Percentiles rank a stretch among this genome's conserved stretches.
These are phyloP conservation scores for Gila robusta DNA, from an alignment of 2,797 vertebrate species.

Conservation along the genomic window DNA sequence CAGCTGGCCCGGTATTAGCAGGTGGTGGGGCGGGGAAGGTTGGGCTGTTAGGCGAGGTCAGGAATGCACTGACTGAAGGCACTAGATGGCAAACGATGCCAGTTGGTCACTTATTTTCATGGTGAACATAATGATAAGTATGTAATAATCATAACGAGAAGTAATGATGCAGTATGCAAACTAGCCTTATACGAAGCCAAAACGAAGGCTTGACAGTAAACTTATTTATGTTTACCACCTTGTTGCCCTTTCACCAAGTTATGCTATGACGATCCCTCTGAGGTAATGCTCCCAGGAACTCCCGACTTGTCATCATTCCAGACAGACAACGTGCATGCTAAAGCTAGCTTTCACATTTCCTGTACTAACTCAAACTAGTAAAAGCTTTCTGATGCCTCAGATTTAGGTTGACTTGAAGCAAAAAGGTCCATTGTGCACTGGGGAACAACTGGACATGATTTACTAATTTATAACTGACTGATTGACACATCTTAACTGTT, in stretches of 20 bases:
- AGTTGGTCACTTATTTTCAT: conserved; percentile 49
- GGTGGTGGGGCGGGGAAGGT: conserved; percentile 41
- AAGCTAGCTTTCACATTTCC: conserved; percentile 13
- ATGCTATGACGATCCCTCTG: conserved; percentile 6
- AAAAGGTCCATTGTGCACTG: neutral
- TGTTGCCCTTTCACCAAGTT: conserved; percentile 36
- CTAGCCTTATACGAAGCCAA: conserved; percentile 32
- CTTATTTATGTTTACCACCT: conserved; percentile 40
- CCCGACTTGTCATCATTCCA: neutral
- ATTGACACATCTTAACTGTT: neutral
- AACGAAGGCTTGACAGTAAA: conserved; percentile 21
- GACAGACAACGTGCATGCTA: neutral
- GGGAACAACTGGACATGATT: neutral
- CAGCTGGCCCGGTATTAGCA: conserved; percentile 51
- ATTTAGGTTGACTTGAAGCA: neutral
- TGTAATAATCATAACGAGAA: neutral
- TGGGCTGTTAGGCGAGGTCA: conserved; percentile 36
- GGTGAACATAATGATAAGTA: conserved; percentile 6
- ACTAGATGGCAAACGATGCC: conserved; percentile 4
- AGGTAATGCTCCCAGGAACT: conserved; percentile 53
- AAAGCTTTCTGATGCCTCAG: neutral
- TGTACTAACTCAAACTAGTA: neutral
- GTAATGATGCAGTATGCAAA: conserved; percentile 21
- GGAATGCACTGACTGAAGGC: conserved; percentile 37
- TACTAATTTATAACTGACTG: neutral